Base-by-base conservation (phyloP, 2,113 vertebrate species). In the Equus przewalskii region DNA sequence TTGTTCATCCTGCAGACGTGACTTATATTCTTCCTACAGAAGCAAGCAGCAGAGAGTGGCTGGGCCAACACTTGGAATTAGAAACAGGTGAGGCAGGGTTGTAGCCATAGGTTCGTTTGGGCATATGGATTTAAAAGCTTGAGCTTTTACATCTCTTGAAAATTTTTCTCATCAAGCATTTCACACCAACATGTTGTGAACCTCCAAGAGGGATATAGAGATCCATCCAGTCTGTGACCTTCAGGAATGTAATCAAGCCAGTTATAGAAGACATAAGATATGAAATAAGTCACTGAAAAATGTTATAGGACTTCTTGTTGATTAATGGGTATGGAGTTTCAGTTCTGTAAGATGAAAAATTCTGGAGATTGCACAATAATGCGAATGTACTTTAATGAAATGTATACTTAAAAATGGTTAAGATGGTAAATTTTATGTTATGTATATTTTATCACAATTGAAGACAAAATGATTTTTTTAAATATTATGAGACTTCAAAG, bases 401-500 rank as follows among this genome's bases (percentile, higher is more conserved):
- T 54, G 5, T 73, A 54, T 11, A 81, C 21, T 76, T 58, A 60
- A 56, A 89, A 80, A 28, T 10, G 44, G 30, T 49, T 93, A 64
- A 79, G n/a, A 33, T 49, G n/a, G 24, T 62, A 76, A 36, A 54
- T 85, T 85, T 44, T 58, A 28, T 49, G 5, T 44, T 58, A 28
- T 49, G 5, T 81, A n/a, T 18, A 19, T 86, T 87, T 96, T 41
- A 70, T 81, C 79, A 92, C 41, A 76, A 92, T 89, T 81, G 70
- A 81, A 85, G 89, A 62, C 56, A 75, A 72, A 72, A 64, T 64
- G 28, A 65, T 69, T 70, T 65, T 65, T 73, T 75, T 69, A n/a
- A 51, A 76, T n/a, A 36, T 26, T n/a, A 51, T 30, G 26, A 14
- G 14, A n/a, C 46, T 70, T 86, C 44, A 13, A 60, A 82, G 44